Evolutionary conservation across 1,140 invertebrate species (phyloP), one percentile per base, ranked within the genome.

Genomic region (Zaprionus davidi): DNA sequence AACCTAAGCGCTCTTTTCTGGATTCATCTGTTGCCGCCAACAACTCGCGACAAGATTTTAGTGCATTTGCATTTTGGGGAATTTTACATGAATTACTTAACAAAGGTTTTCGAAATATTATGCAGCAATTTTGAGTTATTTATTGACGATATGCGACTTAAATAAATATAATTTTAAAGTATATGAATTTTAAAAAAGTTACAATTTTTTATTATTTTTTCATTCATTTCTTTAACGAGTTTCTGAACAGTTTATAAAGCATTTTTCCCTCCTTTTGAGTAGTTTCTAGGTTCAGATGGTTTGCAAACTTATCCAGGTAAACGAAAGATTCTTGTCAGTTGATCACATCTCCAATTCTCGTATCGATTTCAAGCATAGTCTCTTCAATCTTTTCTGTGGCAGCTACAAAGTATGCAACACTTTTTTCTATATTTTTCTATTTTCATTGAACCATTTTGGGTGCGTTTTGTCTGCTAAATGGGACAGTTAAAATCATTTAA

Each of bases 51-150:
- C 24, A 20, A 51, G 15, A 13, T 41, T 22, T 20, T 2, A 17
- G 53, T 46, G 22, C 44, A 75, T 75, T 70, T 70, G 59, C 51
- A 75, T 75, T 70, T 70, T 68, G 28, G 66, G 20, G 66, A 70
- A 69, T 34, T 62, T 68, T 13, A 74, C 38, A 74, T 15, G 26
- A 38, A 46, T 74, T 74, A 28, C 71, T 44, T 44, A 59, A 62
- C 36, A 17, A 17, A 17, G 5, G 11, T 5, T 51, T 51, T 24
- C 20, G 46, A 51, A 51, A 51, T 51, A 56, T 17, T 56, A 56
- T 2, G 26, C 53, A 31, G 41, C 41, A 46, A 17, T 46, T 46
- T 46, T 17, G 41, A 46, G 26, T 56, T 31, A 56, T 56, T 56
- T 56, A 56, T 24, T 20, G 4, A 17, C 6, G 41, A 6, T 17